These are phyloP conservation scores for Camponotus vicinus DNA, from an alignment of 1,140 invertebrate species.

Conservation along the genomic window DNA sequence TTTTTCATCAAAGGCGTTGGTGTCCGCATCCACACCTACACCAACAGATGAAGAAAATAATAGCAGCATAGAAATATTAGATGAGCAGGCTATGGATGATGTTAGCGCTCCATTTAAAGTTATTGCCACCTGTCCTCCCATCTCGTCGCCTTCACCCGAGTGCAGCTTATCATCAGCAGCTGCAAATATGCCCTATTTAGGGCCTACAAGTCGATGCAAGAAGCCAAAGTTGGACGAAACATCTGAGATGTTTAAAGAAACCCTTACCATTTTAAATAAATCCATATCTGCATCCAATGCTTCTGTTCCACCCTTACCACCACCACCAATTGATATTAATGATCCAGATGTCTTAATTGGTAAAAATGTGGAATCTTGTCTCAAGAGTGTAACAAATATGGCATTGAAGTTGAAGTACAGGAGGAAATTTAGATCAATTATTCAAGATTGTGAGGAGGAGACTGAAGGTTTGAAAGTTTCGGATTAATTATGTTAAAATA, in stretches of 20 bases:
- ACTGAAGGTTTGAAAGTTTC: background rate
- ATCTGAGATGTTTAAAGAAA: background rate
- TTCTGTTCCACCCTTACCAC: background rate
- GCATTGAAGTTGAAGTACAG: background rate
- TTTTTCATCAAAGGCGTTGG: background rate
- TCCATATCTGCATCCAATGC: background rate
- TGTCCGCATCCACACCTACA: background rate
- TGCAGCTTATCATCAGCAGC: background rate
- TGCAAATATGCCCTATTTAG: conserved; percentile 1
- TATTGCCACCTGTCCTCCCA: background rate
- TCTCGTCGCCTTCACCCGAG: background rate
- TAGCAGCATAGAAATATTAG: background rate
- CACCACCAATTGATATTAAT: background rate
- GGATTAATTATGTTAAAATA: no score
- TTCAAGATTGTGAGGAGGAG: conserved; percentile 9
- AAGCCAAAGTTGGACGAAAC: background rate
- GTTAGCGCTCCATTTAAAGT: background rate
- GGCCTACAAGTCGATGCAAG: background rate
- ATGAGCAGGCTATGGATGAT: background rate
- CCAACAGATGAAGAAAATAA: background rate
- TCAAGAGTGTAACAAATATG: background rate
- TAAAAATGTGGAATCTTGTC: background rate
- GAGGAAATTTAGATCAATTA: background rate
- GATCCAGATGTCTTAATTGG: background rate
- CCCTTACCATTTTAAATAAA: background rate